Percentiles rank a stretch among this genome's conserved stretches.
Conservation (phyloP, 2,113 vertebrate species). For the Tichodroma muraria region DNA sequence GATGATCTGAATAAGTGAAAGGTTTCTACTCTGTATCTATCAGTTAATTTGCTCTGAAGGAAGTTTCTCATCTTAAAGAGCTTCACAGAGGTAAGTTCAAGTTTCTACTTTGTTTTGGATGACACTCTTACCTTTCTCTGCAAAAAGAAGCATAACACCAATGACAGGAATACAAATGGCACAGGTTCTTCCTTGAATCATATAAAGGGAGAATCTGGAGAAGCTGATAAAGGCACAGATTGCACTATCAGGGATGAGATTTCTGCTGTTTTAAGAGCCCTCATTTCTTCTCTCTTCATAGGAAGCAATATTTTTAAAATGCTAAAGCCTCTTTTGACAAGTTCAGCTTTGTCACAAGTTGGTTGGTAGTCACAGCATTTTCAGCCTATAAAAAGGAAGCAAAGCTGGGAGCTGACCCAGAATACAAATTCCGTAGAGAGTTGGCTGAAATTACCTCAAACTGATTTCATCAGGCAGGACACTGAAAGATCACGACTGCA, state of each 20-base stretch:
- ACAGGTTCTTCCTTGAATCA: not conserved
- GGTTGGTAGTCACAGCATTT: not conserved
- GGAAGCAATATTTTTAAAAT: not conserved
- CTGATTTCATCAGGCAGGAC: not conserved
- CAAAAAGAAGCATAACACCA: not conserved
- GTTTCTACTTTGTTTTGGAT: not conserved
- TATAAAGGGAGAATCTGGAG: not conserved
- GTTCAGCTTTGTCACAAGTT: not conserved
- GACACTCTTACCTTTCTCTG: not conserved
- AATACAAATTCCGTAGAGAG: not conserved
- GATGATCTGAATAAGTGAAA: not conserved
- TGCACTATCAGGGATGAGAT: not conserved
- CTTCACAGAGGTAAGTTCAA: not conserved
- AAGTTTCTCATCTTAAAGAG: not conserved
- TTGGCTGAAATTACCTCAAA: not conserved
- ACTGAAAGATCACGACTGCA: not conserved
- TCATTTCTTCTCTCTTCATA: not conserved
- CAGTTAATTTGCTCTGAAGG: not conserved
- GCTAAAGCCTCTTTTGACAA: not conserved
- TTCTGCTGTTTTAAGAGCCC: not conserved
- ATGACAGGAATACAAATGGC: not conserved
- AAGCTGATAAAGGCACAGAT: not conserved
- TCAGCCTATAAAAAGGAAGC: not conserved
- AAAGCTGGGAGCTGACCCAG: not conserved
- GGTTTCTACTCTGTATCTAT: not conserved